Evolutionary conservation across 2,113 vertebrate species (phyloP).

Genomic region (Petrocephalus microphthalmus): DNA sequence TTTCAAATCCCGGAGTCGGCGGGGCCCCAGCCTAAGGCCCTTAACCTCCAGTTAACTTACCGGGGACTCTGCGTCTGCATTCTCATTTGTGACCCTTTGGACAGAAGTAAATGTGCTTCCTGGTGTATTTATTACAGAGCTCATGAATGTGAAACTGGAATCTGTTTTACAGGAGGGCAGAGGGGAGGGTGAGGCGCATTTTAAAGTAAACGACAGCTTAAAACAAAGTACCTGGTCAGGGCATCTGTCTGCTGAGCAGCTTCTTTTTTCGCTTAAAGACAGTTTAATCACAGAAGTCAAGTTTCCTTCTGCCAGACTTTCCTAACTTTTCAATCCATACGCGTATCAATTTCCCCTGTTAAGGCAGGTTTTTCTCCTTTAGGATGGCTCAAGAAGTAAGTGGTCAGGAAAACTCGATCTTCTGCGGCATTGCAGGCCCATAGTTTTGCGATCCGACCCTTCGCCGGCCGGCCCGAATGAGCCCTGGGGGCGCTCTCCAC

Average conservation of each 20-base stretch:
- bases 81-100: not conserved
- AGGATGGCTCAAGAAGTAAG: not conserved
- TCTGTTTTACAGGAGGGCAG: not conserved
- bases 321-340: not conserved
- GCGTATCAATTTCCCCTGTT: not conserved
- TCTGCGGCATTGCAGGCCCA: not conserved
- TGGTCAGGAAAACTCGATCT: conserved; percentile 22
- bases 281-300: conserved; percentile 1
- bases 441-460: not conserved
- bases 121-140: not conserved
- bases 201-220: not conserved
- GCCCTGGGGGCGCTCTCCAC: not conserved
- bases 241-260: not conserved
- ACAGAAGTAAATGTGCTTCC: not conserved
- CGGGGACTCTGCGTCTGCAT: not conserved
- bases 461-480: not conserved
- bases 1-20: not conserved
- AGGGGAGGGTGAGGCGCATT: not conserved
- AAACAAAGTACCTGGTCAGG: not conserved
- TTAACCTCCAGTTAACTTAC: not conserved
- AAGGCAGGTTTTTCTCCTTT: not conserved
- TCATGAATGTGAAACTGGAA: not conserved
- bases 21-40: not conserved
- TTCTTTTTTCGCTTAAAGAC: not conserved
- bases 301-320: not conserved